phyloP scores from a whole-genome alignment of 2,113 vertebrate species.

The Psephotus haematonotus region DNA sequence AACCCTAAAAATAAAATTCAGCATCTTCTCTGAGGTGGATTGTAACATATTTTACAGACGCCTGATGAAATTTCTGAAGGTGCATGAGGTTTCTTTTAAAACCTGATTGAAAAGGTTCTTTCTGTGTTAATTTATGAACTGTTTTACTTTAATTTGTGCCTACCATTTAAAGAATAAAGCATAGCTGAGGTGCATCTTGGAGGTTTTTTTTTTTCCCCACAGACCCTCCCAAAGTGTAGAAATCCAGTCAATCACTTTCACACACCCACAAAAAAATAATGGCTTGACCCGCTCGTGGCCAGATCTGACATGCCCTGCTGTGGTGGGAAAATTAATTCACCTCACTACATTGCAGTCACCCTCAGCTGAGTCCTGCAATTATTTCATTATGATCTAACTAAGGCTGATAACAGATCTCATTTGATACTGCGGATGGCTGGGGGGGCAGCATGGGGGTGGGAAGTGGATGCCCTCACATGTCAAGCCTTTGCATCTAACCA shows the following conservation, averaged over 20 bases:
- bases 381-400: conserved; percentile 68
- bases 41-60: neutral
- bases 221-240: conserved; percentile 12
- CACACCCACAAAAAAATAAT: conserved; percentile 62
- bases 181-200: neutral
- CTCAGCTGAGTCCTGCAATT: conserved; percentile 62
- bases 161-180: neutral
- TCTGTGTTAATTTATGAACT: neutral
- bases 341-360: conserved; percentile 52
- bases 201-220: neutral
- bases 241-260: conserved; percentile 53
- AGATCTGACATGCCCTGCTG: conserved; percentile 58
- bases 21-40: neutral
- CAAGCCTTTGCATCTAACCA: conserved; percentile 48
- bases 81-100: neutral
- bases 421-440: conserved; percentile 6
- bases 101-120: neutral
- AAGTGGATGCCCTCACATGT: conserved; percentile 45
- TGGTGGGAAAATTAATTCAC: conserved; percentile 64
- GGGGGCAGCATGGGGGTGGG: neutral
- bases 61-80: neutral
- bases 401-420: conserved; percentile 62
- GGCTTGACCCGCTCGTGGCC: conserved; percentile 56
- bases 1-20: neutral
- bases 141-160: conserved; percentile 16